Evolutionary conservation across 1,140 invertebrate species (phyloP).

Genomic region (Idris sp.): DNA sequence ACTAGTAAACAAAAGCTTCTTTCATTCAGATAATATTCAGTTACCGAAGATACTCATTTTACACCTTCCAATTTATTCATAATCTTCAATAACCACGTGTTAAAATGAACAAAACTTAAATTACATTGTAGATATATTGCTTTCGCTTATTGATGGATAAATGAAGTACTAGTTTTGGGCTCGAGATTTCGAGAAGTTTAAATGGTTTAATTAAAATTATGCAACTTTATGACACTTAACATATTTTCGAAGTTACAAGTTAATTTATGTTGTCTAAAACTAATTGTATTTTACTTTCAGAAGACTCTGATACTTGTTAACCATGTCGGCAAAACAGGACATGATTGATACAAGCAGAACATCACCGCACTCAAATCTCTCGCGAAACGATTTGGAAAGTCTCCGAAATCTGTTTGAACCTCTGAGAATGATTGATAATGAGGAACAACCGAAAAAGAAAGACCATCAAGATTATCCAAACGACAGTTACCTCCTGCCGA

Average conservation of each 20-base stretch:
- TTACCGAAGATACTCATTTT: conserved; percentile 21
- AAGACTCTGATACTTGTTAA: too few relatives aligned
- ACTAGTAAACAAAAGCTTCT: conserved; percentile 11
- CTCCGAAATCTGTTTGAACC: conserved; percentile 54
- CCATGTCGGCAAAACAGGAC: conserved; percentile 52
- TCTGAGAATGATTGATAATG: conserved; percentile 32
- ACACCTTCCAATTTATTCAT: neutral
- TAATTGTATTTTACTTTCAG: too few relatives aligned
- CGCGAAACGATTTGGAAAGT: conserved; percentile 56
- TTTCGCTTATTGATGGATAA: too few relatives aligned
- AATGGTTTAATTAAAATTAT: too few relatives aligned
- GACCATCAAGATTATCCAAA: conserved; percentile 47
- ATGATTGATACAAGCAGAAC: conserved; percentile 31
- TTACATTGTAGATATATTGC: too few relatives aligned
- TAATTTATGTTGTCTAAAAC: too few relatives aligned
- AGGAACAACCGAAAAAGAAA: conserved; percentile 41
- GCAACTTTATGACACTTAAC: too few relatives aligned
- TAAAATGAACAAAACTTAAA: too few relatives aligned
- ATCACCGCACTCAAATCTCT: conserved; percentile 57
- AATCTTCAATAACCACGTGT: conserved; percentile 23
- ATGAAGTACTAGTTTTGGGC: too few relatives aligned
- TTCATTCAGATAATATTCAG: conserved; percentile 27
- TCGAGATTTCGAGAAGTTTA: too few relatives aligned
- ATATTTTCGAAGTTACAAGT: too few relatives aligned
- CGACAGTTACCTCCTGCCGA: conserved; percentile 40